Conservation (phyloP, 2,113 vertebrate species). For the Phrynosoma platyrhinos region DNA sequence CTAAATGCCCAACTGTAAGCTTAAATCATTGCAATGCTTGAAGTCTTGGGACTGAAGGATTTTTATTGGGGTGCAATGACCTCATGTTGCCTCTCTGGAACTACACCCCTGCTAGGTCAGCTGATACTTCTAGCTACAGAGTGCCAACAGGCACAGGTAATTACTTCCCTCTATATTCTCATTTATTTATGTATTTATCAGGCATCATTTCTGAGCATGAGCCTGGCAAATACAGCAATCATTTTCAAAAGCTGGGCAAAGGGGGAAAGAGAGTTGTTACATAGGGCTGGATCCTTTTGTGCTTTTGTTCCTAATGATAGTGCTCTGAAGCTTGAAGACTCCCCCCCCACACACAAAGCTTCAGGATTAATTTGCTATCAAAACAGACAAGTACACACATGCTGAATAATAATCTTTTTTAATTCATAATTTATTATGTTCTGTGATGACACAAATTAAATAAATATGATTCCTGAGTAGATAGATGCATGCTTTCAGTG, state of each 20-base stretch:
- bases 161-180: background rate
- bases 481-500: slow-evolving; percentile 54
- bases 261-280: background rate
- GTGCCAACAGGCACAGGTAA: slow-evolving; percentile 18
- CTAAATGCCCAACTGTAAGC: too few relatives aligned
- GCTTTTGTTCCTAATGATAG: background rate
- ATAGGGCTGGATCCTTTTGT: background rate
- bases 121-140: slow-evolving; percentile 19
- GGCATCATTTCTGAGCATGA: slow-evolving; percentile 30
- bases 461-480: slow-evolving; percentile 67
- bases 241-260: slow-evolving; percentile 14
- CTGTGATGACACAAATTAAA: slow-evolving; percentile 71
- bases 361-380: slow-evolving; percentile 67
- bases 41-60: too few relatives aligned
- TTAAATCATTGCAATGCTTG: too few relatives aligned
- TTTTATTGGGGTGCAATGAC: background rate
- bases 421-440: slow-evolving; percentile 73
- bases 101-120: background rate
- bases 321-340: background rate
- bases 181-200: background rate
- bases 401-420: slow-evolving; percentile 65
- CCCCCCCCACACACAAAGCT: slow-evolving; percentile 25
- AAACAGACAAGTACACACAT: slow-evolving; percentile 62
- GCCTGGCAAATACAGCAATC: slow-evolving; percentile 9
- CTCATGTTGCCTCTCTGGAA: too few relatives aligned